These are phyloP conservation scores for Corella eumyota DNA, from an alignment of 23 tunicate genomes.

Conservation along the genomic window DNA sequence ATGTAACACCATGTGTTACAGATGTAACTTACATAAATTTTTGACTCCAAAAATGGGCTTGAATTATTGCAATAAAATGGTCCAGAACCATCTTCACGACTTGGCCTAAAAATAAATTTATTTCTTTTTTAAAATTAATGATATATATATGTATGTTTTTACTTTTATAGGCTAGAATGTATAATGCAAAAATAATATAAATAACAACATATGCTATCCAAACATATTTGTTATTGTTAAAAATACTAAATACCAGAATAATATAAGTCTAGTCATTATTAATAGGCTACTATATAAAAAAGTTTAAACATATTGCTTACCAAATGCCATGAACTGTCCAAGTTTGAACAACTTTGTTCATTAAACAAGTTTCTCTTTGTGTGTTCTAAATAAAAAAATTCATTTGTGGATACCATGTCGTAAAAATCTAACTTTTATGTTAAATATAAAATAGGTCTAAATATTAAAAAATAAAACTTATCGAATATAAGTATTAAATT, in stretches of 20 bases:
- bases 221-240: background rate
- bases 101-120: slow-evolving; percentile 30
- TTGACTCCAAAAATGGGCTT: slow-evolving; percentile 24
- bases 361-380: slow-evolving; percentile 11
- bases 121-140: background rate
- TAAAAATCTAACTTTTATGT: background rate
- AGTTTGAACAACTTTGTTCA: slow-evolving; percentile 20
- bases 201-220: background rate
- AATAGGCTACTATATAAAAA: too few species aligned
- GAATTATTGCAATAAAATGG: slow-evolving; percentile 56
- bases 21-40: slow-evolving; percentile 16
- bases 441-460: background rate
- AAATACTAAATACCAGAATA: too few species aligned
- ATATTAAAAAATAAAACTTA: too few species aligned
- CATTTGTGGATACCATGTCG: background rate
- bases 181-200: background rate
- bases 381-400: slow-evolving; percentile 1
- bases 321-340: slow-evolving; percentile 70
- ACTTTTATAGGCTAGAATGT: background rate
- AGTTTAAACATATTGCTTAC: slow-evolving; percentile 13
- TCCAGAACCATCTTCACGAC: slow-evolving; percentile 4
- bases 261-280: too few species aligned
- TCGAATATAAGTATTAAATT: too few species aligned
- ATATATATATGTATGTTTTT: background rate
- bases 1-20: too few species aligned